A percentile compares a stretch with the other conserved stretches of the same genome.
Evolutionary conservation across 2,888 invertebrate genomes (phyloP).

Genomic region (Andrena fulva): DNA sequence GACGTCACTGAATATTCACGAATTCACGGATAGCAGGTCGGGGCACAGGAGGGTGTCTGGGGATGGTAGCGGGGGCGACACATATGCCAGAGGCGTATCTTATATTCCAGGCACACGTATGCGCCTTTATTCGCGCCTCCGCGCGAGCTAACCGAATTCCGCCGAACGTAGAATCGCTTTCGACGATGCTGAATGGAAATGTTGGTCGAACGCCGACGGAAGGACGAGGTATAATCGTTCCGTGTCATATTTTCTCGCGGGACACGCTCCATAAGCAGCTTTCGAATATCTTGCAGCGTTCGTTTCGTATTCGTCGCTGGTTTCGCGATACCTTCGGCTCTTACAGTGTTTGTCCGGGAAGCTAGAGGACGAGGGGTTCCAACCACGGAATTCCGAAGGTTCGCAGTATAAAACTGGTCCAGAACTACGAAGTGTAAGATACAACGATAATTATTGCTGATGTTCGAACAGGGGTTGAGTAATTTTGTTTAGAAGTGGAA

Average conservation of each 20-base stretch:
- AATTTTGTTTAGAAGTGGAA: no score
- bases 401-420: not conserved
- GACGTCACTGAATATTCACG: conserved; percentile 71
- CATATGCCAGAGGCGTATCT: conserved; percentile 40
- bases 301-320: not conserved
- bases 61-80: conserved; percentile 1
- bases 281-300: conserved; percentile 3
- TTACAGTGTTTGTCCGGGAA: not conserved
- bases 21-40: conserved; percentile 53
- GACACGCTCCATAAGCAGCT: not conserved
- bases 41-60: not conserved
- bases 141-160: conserved; percentile 31
- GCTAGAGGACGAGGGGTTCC: not conserved
- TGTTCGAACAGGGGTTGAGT: no score
- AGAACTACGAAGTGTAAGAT: not conserved
- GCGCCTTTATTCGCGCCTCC: conserved; percentile 43
- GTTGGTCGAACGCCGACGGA: conserved; percentile 28
- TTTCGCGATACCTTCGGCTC: not conserved
- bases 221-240: conserved; percentile 29
- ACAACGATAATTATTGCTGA: not conserved
- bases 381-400: not conserved
- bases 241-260: conserved; percentile 18
- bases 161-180: conserved; percentile 25
- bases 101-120: conserved; percentile 51
- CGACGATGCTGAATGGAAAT: conserved; percentile 24